Base-by-base conservation (phyloP, 2,113 vertebrate species). In the human region DNA sequence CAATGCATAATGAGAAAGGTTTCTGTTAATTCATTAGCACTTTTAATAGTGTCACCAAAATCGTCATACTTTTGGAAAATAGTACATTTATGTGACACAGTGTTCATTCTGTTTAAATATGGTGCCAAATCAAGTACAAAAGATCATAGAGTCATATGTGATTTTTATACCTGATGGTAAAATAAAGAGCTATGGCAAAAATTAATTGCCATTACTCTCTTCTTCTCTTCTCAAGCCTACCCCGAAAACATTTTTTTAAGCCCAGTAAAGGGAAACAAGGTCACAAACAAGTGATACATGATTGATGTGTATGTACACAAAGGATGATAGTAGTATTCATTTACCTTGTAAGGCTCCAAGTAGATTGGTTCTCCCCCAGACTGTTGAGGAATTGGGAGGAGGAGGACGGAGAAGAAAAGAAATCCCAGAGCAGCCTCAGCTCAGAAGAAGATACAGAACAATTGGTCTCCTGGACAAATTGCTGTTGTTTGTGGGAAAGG, bases 121-220 rank as follows among this genome's bases (percentile, higher is more conserved):
- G 32, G 35, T 95, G 13, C 50, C 78, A 66, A 90, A 40, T 93
- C 59, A 90, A 70, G 23, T 95, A 92, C 17, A 92, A 57, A 75
- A 55, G 10, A 68, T 57, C 12, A 8, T 55, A 72, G 14, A 27
- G 78, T 80, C 80, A 52, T 80, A 6, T 92, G 12, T 94, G 70
- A 48, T 88, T 93, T 87, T 86, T 93, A 86, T 86, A 93, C 48
- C 40, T 93, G 61, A 50, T 86, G 8, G 43, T 13, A 94, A 94
- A 92, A 85, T 89, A 27, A 78, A 88, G 38, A 97, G 14, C 5
- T 3, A n/a, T 73, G 9, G 17, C 45, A 40, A 86, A 93, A 87
- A 79, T 85, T 14, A 84, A 82, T 78, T 86, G 5, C 14, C 81
- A 0, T 55, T 86, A 30, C 45, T 95, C 8, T 20, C 8, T 85